A percentile compares a stretch with the other conserved stretches of the same genome.
phyloP scores from a whole-genome alignment of 2,113 vertebrate species.

The Ahaetulla prasina region DNA sequence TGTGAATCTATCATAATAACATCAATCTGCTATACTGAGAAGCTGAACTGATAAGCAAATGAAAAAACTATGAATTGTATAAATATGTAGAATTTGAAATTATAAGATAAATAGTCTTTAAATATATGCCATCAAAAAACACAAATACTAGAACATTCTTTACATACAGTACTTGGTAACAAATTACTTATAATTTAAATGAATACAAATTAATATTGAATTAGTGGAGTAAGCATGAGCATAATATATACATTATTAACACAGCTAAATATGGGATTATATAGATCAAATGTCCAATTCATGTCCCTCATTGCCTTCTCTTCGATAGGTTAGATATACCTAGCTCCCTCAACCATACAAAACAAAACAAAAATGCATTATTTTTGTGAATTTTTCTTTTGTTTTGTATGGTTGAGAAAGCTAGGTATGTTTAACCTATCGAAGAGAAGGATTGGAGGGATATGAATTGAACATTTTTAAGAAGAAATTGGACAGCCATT shows the following conservation, averaged over 20 bases:
- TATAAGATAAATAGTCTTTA: conserved; percentile 35
- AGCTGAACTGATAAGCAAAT: conserved; percentile 33
- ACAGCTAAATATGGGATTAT: conserved; percentile 20
- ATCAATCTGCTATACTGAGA: conserved; percentile 26
- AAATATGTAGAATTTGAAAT: conserved; percentile 47
- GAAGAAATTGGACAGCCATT: no score
- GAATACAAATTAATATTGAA: conserved; percentile 33
- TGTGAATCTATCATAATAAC: conserved; percentile 22
- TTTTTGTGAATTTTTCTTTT: not conserved
- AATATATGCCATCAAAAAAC: conserved; percentile 37
- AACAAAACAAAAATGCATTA: no score
- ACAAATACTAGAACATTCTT: not conserved
- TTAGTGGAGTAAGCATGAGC: conserved; percentile 8
- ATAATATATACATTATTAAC: conserved; percentile 32
- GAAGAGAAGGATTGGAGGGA: no score
- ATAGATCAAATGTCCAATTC: not conserved
- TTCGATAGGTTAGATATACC: not conserved
- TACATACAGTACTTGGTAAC: not conserved
- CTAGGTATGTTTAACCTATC: no score
- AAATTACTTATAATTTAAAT: not conserved
- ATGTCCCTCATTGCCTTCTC: no score
- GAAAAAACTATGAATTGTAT: conserved; percentile 37
- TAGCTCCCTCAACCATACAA: not conserved
- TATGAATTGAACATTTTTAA: no score
- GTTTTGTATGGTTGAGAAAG: not conserved